Evolutionary conservation across 64 coral and sea anemone species (phyloP).

Genomic region (Orbicella faveolata): DNA sequence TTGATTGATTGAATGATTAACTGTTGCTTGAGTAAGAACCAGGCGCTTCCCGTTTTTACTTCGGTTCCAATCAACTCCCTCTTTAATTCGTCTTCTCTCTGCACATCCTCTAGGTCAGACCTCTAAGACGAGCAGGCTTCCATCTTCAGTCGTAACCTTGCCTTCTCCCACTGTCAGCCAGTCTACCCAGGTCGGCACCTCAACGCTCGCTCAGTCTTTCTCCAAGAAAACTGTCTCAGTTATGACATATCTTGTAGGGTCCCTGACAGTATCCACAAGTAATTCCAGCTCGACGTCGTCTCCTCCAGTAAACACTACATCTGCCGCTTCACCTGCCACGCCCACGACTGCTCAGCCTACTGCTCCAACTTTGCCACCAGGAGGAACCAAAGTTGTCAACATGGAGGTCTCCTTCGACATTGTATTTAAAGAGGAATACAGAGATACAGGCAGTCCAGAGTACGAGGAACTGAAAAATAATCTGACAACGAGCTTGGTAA

Average conservation of each 20-base stretch:
- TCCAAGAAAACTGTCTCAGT: not conserved
- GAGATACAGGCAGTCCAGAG: not conserved
- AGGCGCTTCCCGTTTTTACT: too few species aligned
- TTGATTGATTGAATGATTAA: not conserved
- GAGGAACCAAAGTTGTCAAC: conserved; percentile 9
- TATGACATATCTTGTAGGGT: not conserved
- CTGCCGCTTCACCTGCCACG: not conserved
- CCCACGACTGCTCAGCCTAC: not conserved
- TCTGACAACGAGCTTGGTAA: not conserved
- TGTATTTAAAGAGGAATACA: conserved; percentile 7
- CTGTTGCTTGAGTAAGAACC: not conserved
- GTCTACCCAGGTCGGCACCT: not conserved
- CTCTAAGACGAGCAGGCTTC: not conserved
- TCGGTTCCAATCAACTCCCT: not conserved
- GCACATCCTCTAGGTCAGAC: not conserved
- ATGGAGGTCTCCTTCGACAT: conserved; percentile 21
- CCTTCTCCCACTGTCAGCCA: not conserved
- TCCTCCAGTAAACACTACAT: not conserved
- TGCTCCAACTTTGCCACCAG: not conserved
- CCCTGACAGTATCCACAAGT: not conserved
- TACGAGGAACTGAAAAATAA: not conserved
- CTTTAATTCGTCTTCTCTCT: not conserved
- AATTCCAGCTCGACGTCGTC: not conserved
- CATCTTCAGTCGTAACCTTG: not conserved
- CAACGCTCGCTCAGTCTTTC: not conserved